phyloP scores from a whole-genome alignment of 2,797 vertebrate species.

The Clarias laeviceps region DNA sequence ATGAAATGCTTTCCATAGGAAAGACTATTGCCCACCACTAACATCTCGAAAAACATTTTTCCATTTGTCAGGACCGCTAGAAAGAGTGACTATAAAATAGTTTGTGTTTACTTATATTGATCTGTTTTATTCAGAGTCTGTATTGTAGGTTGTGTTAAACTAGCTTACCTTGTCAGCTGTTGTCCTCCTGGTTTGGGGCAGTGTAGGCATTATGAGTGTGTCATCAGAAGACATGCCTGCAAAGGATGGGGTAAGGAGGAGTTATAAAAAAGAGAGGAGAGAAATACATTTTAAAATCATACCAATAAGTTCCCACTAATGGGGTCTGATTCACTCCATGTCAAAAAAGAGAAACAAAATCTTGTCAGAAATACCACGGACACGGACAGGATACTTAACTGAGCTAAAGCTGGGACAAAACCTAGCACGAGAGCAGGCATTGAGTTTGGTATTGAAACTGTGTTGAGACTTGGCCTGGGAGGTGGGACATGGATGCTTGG shows the following conservation, averaged over 20 bases:
- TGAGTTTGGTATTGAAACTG: no score
- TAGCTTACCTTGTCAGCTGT: slow-evolving; percentile 55
- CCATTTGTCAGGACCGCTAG: neutral
- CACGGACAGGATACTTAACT: no score
- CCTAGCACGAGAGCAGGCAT: no score
- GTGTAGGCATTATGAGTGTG: slow-evolving; percentile 58
- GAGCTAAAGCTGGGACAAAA: no score
- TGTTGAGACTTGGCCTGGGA: no score
- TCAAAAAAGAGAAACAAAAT: neutral
- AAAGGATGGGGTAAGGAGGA: neutral
- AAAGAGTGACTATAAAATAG: neutral
- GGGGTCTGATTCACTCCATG: neutral
- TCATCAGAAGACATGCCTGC: slow-evolving; percentile 65
- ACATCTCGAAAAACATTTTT: neutral
- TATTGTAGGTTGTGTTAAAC: neutral
- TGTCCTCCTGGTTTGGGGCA: slow-evolving; percentile 56
- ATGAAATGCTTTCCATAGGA: neutral
- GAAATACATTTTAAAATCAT: neutral
- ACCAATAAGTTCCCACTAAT: neutral
- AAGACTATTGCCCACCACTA: neutral
- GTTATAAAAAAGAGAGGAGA: neutral
- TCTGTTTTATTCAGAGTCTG: neutral
- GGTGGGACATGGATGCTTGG: no score
- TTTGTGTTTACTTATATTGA: no score
- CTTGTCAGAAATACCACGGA: no score